phyloP scores from a whole-genome alignment of 1,140 invertebrate species.

The Tigriopus japonicus region DNA sequence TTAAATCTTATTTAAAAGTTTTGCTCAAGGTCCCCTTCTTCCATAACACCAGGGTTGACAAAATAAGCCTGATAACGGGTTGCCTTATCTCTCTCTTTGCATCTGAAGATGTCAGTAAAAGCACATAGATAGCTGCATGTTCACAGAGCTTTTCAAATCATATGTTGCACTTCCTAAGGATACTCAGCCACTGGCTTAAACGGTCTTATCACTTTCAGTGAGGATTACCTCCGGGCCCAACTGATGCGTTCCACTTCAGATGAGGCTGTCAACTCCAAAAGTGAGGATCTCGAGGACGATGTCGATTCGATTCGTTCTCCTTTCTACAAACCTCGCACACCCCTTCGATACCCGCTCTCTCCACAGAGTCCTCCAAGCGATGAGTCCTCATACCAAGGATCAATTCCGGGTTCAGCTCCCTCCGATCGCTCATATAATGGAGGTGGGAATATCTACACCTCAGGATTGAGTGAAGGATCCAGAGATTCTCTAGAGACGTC shows the following conservation, averaged over 20 bases:
- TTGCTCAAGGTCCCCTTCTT: too few relatives aligned
- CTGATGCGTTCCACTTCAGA: constrained; percentile 3
- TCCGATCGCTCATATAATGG: not conserved
- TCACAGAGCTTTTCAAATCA: too few relatives aligned
- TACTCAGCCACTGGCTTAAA: too few relatives aligned
- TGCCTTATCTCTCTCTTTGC: too few relatives aligned
- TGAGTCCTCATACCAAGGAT: not conserved
- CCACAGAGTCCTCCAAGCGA: not conserved
- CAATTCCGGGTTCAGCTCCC: not conserved
- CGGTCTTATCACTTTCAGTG: not conserved
- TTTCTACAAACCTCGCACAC: not conserved
- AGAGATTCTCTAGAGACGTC: too few relatives aligned
- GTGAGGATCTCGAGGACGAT: not conserved
- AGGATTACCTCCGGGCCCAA: constrained; percentile 2
- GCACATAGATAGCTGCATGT: too few relatives aligned
- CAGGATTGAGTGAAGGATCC: too few relatives aligned
- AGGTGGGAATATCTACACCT: not conserved
- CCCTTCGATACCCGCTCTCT: not conserved
- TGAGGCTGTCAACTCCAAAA: not conserved
- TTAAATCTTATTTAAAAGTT: too few relatives aligned
- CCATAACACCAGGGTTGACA: too few relatives aligned
- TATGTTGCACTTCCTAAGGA: too few relatives aligned
- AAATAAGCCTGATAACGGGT: too few relatives aligned
- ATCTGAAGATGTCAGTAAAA: too few relatives aligned
- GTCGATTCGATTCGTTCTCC: not conserved